Conservation (phyloP, 1,140 invertebrate species). For the Papilio xuthus region DNA sequence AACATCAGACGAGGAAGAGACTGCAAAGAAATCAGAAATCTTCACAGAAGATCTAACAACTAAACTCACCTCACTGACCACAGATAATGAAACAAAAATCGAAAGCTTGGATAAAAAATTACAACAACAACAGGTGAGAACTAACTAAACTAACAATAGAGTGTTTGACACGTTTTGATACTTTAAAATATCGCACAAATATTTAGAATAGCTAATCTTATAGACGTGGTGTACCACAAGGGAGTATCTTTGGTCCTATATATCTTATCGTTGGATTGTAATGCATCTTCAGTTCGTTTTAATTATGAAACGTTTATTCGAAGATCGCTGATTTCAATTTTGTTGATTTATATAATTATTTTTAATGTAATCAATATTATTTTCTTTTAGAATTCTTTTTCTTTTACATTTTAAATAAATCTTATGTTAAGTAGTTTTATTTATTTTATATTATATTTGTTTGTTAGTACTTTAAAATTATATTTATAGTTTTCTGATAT, state of each 20-base stretch:
- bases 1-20: slow-evolving; percentile 88
- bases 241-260: slow-evolving; percentile 1
- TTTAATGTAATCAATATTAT: background rate
- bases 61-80: slow-evolving; percentile 61
- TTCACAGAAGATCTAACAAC: slow-evolving; percentile 65
- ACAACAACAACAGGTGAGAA: slow-evolving; percentile 76
- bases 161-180: background rate
- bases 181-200: background rate
- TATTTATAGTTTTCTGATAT: background rate
- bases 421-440: background rate
- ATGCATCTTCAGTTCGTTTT: slow-evolving; percentile 21
- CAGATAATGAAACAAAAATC: slow-evolving; percentile 59
- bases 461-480: background rate
- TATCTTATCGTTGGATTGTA: background rate
- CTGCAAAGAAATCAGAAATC: slow-evolving; percentile 82
- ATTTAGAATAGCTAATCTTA: background rate
- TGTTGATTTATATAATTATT: slow-evolving; percentile 11
- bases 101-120: slow-evolving; percentile 73
- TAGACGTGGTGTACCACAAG: background rate
- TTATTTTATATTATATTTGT: slow-evolving; percentile 1
- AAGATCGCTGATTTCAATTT: background rate
- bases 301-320: background rate
- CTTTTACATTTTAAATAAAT: background rate
- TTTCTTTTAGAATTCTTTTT: background rate
- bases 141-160: slow-evolving; percentile 41